Conservation (phyloP, 2,888 invertebrate species). For the Cremastinae sp. region DNA sequence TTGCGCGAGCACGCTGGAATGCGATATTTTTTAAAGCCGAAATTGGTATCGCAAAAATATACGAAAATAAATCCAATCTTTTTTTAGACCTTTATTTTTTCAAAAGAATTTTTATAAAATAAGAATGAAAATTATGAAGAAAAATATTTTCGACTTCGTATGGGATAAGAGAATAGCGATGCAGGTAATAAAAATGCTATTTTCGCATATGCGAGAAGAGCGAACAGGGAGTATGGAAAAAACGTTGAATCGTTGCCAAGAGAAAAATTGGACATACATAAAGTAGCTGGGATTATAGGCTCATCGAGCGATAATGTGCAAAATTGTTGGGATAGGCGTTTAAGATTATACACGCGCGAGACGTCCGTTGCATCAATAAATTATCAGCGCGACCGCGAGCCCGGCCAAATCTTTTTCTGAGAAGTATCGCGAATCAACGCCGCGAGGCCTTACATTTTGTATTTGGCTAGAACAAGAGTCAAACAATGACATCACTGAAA, state of each 20-base stretch:
- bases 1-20: not conserved
- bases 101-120: too few relatives aligned
- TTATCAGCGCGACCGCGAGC: not conserved
- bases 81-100: too few relatives aligned
- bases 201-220: not conserved
- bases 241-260: slow-evolving; percentile 22
- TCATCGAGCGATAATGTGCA: slow-evolving; percentile 21
- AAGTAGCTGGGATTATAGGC: slow-evolving; percentile 36
- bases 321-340: slow-evolving; percentile 36
- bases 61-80: too few relatives aligned
- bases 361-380: slow-evolving; percentile 4
- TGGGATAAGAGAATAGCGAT: too few relatives aligned
- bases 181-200: slow-evolving; percentile 8
- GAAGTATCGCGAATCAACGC: slow-evolving; percentile 5
- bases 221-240: slow-evolving; percentile 8
- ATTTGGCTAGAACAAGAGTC: slow-evolving; percentile 13
- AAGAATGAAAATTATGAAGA: too few relatives aligned
- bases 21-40: not conserved
- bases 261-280: slow-evolving; percentile 27
- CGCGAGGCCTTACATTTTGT: slow-evolving; percentile 15
- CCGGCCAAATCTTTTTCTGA: slow-evolving; percentile 10
- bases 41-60: too few relatives aligned
- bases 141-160: too few relatives aligned
- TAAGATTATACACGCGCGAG: not conserved
- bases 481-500: slow-evolving; percentile 18